Percentiles rank a stretch among this genome's conserved stretches.
phyloP scores from a whole-genome alignment of 2,797 vertebrate species.

The Onychomys arenicola region DNA sequence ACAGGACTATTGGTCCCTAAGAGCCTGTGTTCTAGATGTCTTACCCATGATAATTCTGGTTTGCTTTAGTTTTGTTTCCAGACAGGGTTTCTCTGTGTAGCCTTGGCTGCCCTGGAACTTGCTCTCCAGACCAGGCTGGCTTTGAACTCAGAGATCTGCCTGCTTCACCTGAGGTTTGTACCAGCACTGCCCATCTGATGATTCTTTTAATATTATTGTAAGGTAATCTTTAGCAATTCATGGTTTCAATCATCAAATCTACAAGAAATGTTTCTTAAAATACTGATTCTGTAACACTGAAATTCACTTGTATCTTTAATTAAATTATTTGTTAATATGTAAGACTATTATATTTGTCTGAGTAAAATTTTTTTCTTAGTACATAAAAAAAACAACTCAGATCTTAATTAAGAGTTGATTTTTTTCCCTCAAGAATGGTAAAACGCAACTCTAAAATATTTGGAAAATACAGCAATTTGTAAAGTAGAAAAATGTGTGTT shows the following conservation, averaged over 20 bases:
- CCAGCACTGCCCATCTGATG: background rate
- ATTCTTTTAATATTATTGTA: background rate
- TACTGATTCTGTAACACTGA: background rate
- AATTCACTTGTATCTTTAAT: background rate
- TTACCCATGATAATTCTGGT: background rate
- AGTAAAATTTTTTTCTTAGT: constrained; percentile 32
- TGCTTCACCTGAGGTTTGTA: too few relatives aligned
- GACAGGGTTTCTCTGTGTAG: background rate
- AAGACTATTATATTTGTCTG: constrained; percentile 11
- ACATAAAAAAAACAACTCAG: constrained; percentile 17
- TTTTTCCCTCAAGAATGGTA: background rate
- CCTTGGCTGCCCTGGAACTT: background rate
- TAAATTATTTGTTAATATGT: background rate
- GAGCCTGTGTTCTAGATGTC: background rate
- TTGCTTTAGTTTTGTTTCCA: background rate
- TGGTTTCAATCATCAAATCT: background rate
- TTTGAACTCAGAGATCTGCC: background rate
- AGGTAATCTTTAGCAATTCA: background rate
- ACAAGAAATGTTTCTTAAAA: background rate
- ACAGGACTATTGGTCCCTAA: background rate
- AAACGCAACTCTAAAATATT: constrained; percentile 41
- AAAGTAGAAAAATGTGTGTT: background rate
- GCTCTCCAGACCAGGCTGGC: background rate
- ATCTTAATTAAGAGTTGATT: background rate
- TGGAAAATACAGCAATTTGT: constrained; percentile 7